phyloP scores from a whole-genome alignment of 2,888 invertebrate genomes.

The Dichetophora obliterata region DNA sequence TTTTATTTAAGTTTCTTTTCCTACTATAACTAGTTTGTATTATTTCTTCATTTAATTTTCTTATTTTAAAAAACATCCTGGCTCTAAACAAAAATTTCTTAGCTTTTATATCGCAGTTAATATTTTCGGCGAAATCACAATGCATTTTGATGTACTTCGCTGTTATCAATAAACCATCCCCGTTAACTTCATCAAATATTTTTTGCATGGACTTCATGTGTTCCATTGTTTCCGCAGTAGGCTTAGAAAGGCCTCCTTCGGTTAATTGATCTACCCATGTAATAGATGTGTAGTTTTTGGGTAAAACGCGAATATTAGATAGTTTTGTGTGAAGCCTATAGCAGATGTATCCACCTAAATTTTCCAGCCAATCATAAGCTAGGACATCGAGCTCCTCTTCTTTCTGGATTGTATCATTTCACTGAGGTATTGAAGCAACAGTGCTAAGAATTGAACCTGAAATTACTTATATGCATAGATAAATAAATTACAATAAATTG shows the following conservation, averaged over 20 bases:
- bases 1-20: conserved; percentile 21
- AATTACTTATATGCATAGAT: background rate
- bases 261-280: conserved; percentile 39
- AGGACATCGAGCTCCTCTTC: conserved; percentile 30
- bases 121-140: background rate
- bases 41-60: conserved; percentile 30
- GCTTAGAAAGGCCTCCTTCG: conserved; percentile 41
- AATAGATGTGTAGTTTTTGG: background rate
- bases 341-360: conserved; percentile 42
- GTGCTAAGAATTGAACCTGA: background rate
- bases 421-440: background rate
- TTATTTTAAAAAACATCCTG: conserved; percentile 9
- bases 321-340: conserved; percentile 22
- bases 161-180: background rate
- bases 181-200: background rate
- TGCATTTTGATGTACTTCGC: background rate
- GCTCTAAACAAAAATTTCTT: conserved; percentile 20
- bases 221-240: conserved; percentile 28
- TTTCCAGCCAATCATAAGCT: conserved; percentile 40
- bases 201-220: no score
- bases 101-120: conserved; percentile 8
- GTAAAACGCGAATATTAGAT: conserved; percentile 8
- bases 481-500: no score
- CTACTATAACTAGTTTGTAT: background rate
- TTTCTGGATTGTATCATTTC: background rate